Evolutionary conservation across 2,888 invertebrate genomes (phyloP).

Genomic region (Heterodera filipjevi): DNA sequence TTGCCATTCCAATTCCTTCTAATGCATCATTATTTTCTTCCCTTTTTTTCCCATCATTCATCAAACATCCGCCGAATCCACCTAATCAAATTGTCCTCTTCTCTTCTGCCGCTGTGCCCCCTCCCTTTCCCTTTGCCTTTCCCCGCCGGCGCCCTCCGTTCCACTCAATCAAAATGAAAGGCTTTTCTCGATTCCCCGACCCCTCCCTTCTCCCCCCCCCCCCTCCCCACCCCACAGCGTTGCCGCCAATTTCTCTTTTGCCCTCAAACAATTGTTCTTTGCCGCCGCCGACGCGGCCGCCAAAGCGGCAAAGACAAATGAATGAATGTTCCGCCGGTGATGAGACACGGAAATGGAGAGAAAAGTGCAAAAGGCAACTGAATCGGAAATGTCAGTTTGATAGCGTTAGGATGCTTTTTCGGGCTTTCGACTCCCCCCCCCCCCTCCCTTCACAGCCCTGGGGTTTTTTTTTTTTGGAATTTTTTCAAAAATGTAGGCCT

Average conservation of each 20-base stretch:
- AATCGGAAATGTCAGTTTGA: no score
- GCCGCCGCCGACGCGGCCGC: not conserved
- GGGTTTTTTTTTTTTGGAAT: no score
- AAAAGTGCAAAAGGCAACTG: slow-evolving; percentile 19
- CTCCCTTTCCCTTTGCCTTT: slow-evolving; percentile 3
- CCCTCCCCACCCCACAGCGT: no score
- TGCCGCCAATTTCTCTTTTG: no score
- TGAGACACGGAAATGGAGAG: not conserved
- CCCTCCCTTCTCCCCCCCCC: not conserved
- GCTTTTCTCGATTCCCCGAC: slow-evolving; percentile 13
- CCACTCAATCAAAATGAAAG: slow-evolving; percentile 8
- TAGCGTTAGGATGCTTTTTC: not conserved
- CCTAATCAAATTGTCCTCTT: not conserved
- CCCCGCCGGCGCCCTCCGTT: slow-evolving; percentile 11
- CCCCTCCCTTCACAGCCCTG: no score
- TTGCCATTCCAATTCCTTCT: not conserved
- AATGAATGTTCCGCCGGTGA: not conserved
- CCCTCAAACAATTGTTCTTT: slow-evolving; percentile 17
- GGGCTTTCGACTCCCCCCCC: not conserved
- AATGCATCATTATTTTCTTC: not conserved
- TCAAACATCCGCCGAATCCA: not conserved
- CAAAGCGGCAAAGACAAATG: not conserved
- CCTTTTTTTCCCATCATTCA: not conserved
- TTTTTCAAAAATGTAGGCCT: no score
- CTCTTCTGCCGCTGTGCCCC: no score